phyloP scores from a whole-genome alignment of 1,140 invertebrate species.

The Sogatella furcifera region DNA sequence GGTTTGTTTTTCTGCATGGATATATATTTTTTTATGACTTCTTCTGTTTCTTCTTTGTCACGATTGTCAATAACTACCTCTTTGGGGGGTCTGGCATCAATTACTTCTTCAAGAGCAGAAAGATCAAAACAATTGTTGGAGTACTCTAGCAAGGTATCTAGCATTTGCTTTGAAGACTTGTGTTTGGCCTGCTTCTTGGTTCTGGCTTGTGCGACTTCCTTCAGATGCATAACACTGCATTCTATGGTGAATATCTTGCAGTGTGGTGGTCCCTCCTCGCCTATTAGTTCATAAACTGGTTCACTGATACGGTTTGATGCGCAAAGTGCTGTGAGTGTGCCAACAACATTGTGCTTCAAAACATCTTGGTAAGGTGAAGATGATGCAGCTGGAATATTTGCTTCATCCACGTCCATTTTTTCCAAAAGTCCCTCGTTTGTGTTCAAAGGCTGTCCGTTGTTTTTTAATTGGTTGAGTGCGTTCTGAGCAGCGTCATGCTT shows the following conservation, averaged over 20 bases:
- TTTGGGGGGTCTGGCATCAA: not conserved
- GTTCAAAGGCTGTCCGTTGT: not conserved
- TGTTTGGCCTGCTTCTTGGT: conserved; percentile 48
- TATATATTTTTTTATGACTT: not conserved
- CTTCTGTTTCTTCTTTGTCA: not conserved
- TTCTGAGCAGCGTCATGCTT: conserved; percentile 53
- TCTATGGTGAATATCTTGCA: conserved; percentile 53
- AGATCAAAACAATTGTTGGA: no score
- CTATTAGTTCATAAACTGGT: conserved; percentile 48
- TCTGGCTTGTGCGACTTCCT: conserved; percentile 37
- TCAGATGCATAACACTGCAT: conserved; percentile 47
- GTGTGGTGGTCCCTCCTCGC: conserved; percentile 57
- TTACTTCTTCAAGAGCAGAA: not conserved
- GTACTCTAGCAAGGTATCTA: conserved; percentile 29
- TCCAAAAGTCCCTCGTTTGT: conserved; percentile 1
- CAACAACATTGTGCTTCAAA: conserved; percentile 23
- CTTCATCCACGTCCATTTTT: conserved; percentile 6
- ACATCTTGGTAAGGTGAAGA: conserved; percentile 22
- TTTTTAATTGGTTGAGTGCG: conserved; percentile 36
- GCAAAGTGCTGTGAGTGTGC: conserved; percentile 38
- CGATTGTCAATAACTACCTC: not conserved
- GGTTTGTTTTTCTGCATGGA: not conserved
- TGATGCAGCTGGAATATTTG: conserved; percentile 5
- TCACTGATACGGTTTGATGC: conserved; percentile 46
- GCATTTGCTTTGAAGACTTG: conserved; percentile 40